Base-by-base conservation (phyloP, 1,140 invertebrate species). In the Dolichoris vasculosae region DNA sequence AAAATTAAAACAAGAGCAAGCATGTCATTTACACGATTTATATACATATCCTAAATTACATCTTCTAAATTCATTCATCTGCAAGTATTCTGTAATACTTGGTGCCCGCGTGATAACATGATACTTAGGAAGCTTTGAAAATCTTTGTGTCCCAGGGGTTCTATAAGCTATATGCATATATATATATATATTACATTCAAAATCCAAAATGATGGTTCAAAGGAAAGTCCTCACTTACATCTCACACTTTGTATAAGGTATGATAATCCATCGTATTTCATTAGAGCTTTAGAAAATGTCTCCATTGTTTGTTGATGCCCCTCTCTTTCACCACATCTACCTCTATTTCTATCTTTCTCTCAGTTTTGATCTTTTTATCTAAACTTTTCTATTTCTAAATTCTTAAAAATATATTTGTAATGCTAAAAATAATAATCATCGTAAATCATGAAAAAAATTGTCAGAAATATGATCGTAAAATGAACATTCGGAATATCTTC, bases 281-380 rank as follows among this genome's bases (percentile, higher is more conserved):
- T 64, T 64, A 30, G n/a, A 20, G 63, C 3, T 30, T 6, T 64
- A 64, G 63, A 64, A 15, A 64, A 64, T 64, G 30, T 32, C n/a
- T 30, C 30, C 63, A 64, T 64, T 64, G 63, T 64, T 30, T 64
- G 69, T 40, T 23, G 2, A n/a, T n/a, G n/a, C n/a, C n/a, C n/a
- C n/a, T n/a, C n/a, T n/a, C n/a, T 17, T 35, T 40, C 35, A 13
- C 35, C 55, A 17, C 48, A 6, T 30, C 2, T 32, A 40, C 26
- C 43, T 51, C 76, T 78, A 46, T 63, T 20, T 63, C 59, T 63
- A n/a, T 55, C 43, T 51, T 46, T 51, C 75, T 55, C 75, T 77
- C n/a, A n/a, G n/a, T 35, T n/a, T 6, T 35, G 26, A 30, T n/a
- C 26, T 67, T 67, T 32, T 15, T 38, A 73, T 7, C 11, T n/a